phyloP scores from a whole-genome alignment of 1,140 invertebrate species.

The Zaprionus kolodkinae region DNA sequence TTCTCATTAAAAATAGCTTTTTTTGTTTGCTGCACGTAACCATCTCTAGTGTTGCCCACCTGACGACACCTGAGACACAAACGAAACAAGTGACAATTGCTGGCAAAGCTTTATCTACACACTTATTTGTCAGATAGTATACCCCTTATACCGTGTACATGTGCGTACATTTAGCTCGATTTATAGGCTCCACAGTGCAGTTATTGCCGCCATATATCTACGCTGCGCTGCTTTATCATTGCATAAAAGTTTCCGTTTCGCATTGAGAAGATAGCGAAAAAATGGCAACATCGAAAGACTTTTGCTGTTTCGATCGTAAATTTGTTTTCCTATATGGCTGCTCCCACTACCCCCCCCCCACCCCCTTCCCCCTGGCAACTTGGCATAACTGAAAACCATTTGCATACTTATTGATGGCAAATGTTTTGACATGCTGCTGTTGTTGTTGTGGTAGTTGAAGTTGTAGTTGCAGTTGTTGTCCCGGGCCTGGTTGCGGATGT shows the following conservation, averaged over 20 bases:
- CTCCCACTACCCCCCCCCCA: neutral
- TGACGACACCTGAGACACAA: slow-evolving; percentile 41
- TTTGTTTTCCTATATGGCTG: slow-evolving; percentile 28
- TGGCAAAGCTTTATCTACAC: slow-evolving; percentile 46
- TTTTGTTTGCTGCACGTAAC: neutral
- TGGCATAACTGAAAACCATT: slow-evolving; percentile 67
- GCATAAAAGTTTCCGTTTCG: slow-evolving; percentile 72
- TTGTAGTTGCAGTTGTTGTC: slow-evolving; percentile 15
- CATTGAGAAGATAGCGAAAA: slow-evolving; percentile 40
- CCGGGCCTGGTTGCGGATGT: slow-evolving; percentile 63
- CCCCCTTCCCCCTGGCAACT: neutral
- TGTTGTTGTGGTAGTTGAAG: slow-evolving; percentile 20
- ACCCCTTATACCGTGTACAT: neutral
- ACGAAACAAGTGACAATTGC: slow-evolving; percentile 35
- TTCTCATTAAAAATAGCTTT: no score
- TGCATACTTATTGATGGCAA: slow-evolving; percentile 75
- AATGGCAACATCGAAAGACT: slow-evolving; percentile 38
- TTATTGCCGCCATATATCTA: slow-evolving; percentile 39
- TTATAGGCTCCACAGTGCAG: slow-evolving; percentile 46
- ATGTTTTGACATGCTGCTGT: slow-evolving; percentile 63
- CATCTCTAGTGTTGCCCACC: slow-evolving; percentile 42
- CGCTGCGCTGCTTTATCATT: slow-evolving; percentile 42
- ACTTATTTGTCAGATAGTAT: slow-evolving; percentile 30
- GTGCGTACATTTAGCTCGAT: slow-evolving; percentile 38
- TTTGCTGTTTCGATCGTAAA: slow-evolving; percentile 57